Percentiles rank a stretch among this genome's conserved stretches.
These are phyloP conservation scores for Cydia amplana DNA, from an alignment of 1,140 invertebrate genomes.

Conservation along the genomic window DNA sequence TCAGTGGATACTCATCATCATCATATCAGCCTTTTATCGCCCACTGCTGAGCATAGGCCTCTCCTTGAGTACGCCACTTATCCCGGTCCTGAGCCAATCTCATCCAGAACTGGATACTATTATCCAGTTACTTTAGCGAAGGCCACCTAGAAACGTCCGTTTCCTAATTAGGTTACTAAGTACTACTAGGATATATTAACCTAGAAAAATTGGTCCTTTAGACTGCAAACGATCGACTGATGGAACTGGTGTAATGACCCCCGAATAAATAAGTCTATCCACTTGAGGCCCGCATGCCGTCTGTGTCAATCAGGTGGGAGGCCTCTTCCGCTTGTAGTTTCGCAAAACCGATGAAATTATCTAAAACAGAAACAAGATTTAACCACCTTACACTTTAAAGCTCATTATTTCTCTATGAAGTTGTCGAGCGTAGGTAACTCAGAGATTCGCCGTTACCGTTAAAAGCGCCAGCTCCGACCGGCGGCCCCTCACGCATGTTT, in stretches of 20 bases:
- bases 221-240: slow-evolving; percentile 33
- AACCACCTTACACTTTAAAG: not conserved
- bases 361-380: not conserved
- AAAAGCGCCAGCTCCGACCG: not conserved
- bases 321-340: not conserved
- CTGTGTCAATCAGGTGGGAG: not conserved
- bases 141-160: too few species aligned
- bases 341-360: not conserved
- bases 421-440: not conserved
- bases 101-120: too few species aligned
- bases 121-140: too few species aligned
- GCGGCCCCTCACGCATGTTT: not conserved
- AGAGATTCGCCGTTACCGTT: slow-evolving; percentile 12
- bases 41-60: too few species aligned
- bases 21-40: too few species aligned
- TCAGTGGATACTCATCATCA: too few species aligned
- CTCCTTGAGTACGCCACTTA: too few species aligned
- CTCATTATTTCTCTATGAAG: too few species aligned
- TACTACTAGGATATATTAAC: too few species aligned
- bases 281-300: slow-evolving; percentile 1
- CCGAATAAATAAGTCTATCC: not conserved
- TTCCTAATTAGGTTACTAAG: too few species aligned
- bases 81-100: too few species aligned
- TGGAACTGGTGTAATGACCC: slow-evolving; percentile 17
- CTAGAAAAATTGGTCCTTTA: not conserved